Evolutionary conservation across 1,140 invertebrate species (phyloP), one percentile per base, ranked within the genome.

Genomic region (Venustaconcha ellipsiformis): DNA sequence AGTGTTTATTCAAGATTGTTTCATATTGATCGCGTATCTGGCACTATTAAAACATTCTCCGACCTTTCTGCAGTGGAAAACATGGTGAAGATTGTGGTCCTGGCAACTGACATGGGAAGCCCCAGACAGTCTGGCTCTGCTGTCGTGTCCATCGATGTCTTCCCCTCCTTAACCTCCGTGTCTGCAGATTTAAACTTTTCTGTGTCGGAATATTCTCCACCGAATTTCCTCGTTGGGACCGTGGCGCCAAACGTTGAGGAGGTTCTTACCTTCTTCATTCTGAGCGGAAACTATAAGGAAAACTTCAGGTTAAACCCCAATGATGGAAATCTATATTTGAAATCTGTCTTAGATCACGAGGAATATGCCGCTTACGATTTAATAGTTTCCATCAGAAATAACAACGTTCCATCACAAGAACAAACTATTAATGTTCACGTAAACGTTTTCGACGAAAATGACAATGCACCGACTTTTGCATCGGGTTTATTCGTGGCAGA

Each of bases 401-500:
- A 30, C 55, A 20, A 26, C 8, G 59, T 57, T 62, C 69, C 37
- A 14, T 56, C 56, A n/a, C 48, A 72, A 37, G 55, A 57, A 67
- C 66, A 65, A n/a, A 37, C 72, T 30, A 55, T 77, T 12, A 67
- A 60, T 77, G 69, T 77, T 26, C 69, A 77, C 30, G 56, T 77
- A 56, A 58, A 20, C 0, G 70, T 77, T 2, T 55, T 18, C 8
- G 75, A 77, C 57, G 75, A 77, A 68, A 77, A 77, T 68, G 75
- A 77, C 64, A 77, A 77, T n/a, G 17, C 18, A n/a, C 75, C 75
- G 11, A 8, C 17, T n/a, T 77, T 77, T 77, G 30, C 60, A 66
- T 57, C 62, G 5, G 14, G 14, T 3, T 4, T 56, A 13, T 67
- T 67, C 20, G 37, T 64, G 14, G 55, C 72, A 4, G 14, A 30